These are phyloP conservation scores for Callopanchax toddi DNA, from an alignment of 2,113 vertebrate species.

Conservation along the genomic window DNA sequence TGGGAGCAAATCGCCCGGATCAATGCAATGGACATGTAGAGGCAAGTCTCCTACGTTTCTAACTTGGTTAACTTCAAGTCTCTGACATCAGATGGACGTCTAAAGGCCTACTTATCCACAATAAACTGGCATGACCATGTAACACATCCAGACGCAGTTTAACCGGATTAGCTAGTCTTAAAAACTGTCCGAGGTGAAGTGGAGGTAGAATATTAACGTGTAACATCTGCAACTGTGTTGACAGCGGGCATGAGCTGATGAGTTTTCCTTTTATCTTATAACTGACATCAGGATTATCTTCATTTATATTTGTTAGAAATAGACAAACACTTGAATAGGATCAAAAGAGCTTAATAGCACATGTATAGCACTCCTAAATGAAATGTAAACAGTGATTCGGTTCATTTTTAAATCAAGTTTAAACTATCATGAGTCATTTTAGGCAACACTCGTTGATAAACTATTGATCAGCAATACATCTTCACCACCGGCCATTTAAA, in stretches of 20 bases:
- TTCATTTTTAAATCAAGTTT: background rate
- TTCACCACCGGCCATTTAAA: conserved; percentile 17
- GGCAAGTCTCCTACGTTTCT: conserved; percentile 40
- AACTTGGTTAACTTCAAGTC: background rate
- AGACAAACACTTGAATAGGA: conserved; percentile 8
- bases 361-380: background rate
- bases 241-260: background rate
- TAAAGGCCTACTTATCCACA: conserved; percentile 5
- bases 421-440: background rate
- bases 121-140: conserved; percentile 4
- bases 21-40: conserved; percentile 54
- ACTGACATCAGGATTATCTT: background rate
- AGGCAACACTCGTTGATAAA: background rate
- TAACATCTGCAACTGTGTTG: background rate
- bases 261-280: background rate
- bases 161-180: conserved; percentile 3
- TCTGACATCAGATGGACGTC: conserved; percentile 1
- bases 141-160: conserved; percentile 8
- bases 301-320: conserved; percentile 15
- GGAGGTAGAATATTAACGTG: background rate
- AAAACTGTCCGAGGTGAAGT: conserved; percentile 6
- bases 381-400: background rate
- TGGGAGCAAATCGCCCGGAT: background rate
- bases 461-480: background rate
- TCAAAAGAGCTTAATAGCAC: conserved; percentile 23